Evolutionary conservation across 1,140 invertebrate genomes (phyloP), one percentile per base, ranked within the genome.

Genomic region (Drosophila sulfurigaster): DNA sequence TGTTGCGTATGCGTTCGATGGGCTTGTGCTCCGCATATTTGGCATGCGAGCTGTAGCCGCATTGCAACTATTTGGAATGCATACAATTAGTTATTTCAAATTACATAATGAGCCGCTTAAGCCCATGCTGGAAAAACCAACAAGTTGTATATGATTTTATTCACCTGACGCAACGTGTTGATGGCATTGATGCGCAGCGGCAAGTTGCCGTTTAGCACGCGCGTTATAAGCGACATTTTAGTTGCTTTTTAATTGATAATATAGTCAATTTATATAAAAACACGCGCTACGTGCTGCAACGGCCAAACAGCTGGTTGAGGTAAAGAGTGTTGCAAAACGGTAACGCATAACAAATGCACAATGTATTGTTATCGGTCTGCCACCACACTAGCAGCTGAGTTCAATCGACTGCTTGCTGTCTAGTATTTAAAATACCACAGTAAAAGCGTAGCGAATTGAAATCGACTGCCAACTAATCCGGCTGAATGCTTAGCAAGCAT

Each of bases 1-100:
- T 99, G 93, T 99, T 99, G 76, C 99, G 93, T 67, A 99, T 98
- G 90, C 95, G 96, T 82, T 97, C 96, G 68, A 98, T 93, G 4
- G 94, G 91, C 92, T 96, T 96, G 79, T 96, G 96, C 91, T 96
- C 96, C 1, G 95, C 94, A 93, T 77, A 92, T 43, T 92, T 92
- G 8, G 82, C 80, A 46, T 91, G 87, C 1, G 91, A 90, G 52
- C 91, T 90, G 66, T 90, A 92, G 51, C 79, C 90, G 74, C 79
- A 81, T 91, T 92, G 69, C 2, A 67, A 63, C 58, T 54, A 56
- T 10, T 43, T 35, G 49, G 49, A 57, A 43, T 70, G 20, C 35
- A 48, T 11, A 38, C 35, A 38, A 38, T 38, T 10, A 16, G 16
- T 20, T 41, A 57, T 51, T 70, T 54, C 0, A 30, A 69, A 77